Base-by-base conservation (phyloP, 1,140 invertebrate genomes). In the Paralvinella palmiformis region DNA sequence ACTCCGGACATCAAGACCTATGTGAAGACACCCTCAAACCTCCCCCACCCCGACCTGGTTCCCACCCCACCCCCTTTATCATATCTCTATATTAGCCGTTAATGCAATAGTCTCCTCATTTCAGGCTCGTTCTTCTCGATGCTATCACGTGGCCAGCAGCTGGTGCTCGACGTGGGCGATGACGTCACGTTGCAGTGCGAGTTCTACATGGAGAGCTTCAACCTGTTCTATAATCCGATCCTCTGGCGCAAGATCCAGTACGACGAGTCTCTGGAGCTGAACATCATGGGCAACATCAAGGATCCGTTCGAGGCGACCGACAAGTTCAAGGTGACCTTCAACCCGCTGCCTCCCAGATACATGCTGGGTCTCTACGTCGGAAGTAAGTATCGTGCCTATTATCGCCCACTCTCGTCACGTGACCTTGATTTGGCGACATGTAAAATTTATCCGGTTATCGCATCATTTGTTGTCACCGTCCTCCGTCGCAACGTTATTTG, bases 201-300 rank as follows among this genome's bases (percentile, higher is more conserved):
- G 24, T 66, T 66, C 50, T 48, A 61, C 31, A 59, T 53, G 7
- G 59, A 66, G 17, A 27, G 35, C 58, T 60, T 60, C 58, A 55
- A 53, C 35, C 59, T 62, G 10, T 66, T 66, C 52, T 45, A 62
- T 35, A 53, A 62, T 33, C 64, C 64, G 2, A 52, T 66, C 10
- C 37, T 66, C 22, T 66, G 64, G 64, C 32, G 13, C 10, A 66
- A 66, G 64, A 35, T 33, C 24, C 64, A 66, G 59, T 24, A 37
- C 32, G 50, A 62, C 59, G 64, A 66, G 37, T 44, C 20, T 24
- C 41, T 53, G 15, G 31, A 65, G 15, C 32, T 65, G 17, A 65
- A 65, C 63, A 31, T 65, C n/a, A 65, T 65, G 63, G 53, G 63
- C 57, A 65, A 65, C 63, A 65, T 65, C 63, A 53, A 60, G 24